Evolutionary conservation across 2,113 vertebrate species (phyloP), one percentile per base, ranked within the genome.

Genomic region (Callocephalon fimbriatum): DNA sequence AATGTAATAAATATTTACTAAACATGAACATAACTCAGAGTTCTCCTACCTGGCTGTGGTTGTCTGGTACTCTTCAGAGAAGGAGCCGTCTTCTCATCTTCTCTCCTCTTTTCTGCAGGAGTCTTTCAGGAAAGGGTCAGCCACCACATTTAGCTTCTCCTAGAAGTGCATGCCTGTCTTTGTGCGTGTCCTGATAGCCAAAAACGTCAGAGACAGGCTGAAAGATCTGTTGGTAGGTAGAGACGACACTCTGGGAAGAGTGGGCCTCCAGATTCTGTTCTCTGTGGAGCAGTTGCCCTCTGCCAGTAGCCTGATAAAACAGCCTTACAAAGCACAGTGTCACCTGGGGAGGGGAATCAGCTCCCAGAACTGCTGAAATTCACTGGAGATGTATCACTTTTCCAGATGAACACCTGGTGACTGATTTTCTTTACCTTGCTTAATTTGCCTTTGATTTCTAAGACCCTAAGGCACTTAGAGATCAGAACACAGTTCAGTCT

Each of bases 361-460:
- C 65, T 89, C 48, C 53, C 89, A 81, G 47, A 58, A 38, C 56
- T 31, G 58, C 62, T 87, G 58, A 91, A 80, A 91, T 67, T 88
- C 86, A 53, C 42, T 45, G 35, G 40, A 91, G 38, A 67, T 53
- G 6, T 74, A 22, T 78, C 19, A 48, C 75, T 81, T 96, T 68
- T 95, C 70, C 31, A 53, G 40, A 67, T 68, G 80, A 92, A 91
- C 91, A 94, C 80, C 94, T 94, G 91, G 56, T 4, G 35, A 89
- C 22, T 10, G 40, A 68, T 91, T 83, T 95, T 74, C 56, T 94
- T 95, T 89, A 85, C 29, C 42, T 75, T 78, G 47, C 51, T 56
- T 84, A 79, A 87, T 91, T 93, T 94, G n/a, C 77, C 65, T 95
- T 97, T 95, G 83, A 91, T 96, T 89, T 89, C 58, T 78, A 58